Conservation (phyloP, 1,140 invertebrate genomes). For the Hycleus cichorii region DNA sequence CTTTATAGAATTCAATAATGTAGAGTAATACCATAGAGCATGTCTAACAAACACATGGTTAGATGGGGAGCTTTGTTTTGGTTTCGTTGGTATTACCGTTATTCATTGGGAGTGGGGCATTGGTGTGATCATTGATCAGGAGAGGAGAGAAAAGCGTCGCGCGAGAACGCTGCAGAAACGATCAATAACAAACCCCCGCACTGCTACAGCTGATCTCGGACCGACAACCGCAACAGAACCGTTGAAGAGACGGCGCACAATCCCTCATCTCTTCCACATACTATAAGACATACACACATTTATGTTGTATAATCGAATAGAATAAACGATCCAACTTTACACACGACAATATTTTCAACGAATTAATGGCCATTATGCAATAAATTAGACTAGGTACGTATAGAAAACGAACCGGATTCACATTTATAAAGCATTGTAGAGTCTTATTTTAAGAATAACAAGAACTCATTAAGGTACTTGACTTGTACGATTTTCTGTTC, state of each 20-base stretch:
- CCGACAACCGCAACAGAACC: slow-evolving; percentile 32
- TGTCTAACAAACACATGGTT: background rate
- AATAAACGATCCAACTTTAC: no score
- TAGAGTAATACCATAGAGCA: background rate
- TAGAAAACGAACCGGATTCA: no score
- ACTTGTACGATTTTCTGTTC: no score
- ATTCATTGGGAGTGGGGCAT: slow-evolving; percentile 5
- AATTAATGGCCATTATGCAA: no score
- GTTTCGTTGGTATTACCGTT: slow-evolving; percentile 16
- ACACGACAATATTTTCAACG: no score
- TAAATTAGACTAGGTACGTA: no score
- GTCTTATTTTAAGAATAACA: no score
- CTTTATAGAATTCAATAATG: no score
- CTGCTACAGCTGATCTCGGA: slow-evolving; percentile 38
- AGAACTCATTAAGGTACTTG: no score
- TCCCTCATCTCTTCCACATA: slow-evolving; percentile 15
- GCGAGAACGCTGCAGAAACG: slow-evolving; percentile 30
- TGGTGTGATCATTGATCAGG: slow-evolving; percentile 36
- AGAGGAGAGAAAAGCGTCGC: slow-evolving; percentile 25
- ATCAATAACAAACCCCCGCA: slow-evolving; percentile 36
- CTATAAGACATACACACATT: background rate
- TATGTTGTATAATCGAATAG: no score
- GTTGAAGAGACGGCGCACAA: slow-evolving; percentile 24
- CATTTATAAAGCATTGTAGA: no score
- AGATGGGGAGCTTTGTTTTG: background rate